Conservation (phyloP, 2,797 vertebrate species). For the Sternotherus odoratus region DNA sequence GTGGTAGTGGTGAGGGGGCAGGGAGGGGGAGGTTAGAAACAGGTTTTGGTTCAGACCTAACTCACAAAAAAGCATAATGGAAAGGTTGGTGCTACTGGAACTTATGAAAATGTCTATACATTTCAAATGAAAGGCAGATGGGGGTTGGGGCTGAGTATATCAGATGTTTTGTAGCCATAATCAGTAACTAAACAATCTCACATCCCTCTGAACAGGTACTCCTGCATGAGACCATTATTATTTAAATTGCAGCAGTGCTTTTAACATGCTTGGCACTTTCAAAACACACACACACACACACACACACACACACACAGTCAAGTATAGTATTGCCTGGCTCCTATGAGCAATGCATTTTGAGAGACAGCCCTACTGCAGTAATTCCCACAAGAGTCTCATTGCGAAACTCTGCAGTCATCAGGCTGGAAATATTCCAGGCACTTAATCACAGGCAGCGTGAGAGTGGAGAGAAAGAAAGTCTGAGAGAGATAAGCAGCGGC, state of each 20-base stretch:
- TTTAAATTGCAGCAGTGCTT: neutral
- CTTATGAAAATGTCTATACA: neutral
- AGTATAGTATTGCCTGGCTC: neutral
- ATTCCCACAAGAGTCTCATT: constrained; percentile 23
- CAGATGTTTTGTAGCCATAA: neutral
- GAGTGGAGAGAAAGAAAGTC: neutral
- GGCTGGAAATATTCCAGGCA: constrained; percentile 49
- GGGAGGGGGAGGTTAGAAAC: neutral
- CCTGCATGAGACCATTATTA: neutral
- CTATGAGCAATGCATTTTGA: neutral
- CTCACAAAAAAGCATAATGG: neutral
- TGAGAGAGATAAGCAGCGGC: constrained; percentile 3
- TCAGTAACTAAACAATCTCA: neutral
- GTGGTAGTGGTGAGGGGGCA: neutral
- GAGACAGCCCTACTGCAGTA: constrained; percentile 16
- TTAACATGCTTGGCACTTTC: neutral
- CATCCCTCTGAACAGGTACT: neutral
- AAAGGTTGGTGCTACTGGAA: neutral
- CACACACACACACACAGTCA: neutral
- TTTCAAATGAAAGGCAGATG: neutral
- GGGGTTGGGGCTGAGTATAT: neutral
- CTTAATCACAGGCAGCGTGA: constrained; percentile 26
- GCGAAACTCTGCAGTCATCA: constrained; percentile 41
- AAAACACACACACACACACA: neutral
- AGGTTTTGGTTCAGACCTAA: neutral